Percentiles rank a stretch among this genome's conserved stretches.
These are phyloP conservation scores for Calycopis cecrops DNA, from an alignment of 1,140 invertebrate species.

Conservation along the genomic window DNA sequence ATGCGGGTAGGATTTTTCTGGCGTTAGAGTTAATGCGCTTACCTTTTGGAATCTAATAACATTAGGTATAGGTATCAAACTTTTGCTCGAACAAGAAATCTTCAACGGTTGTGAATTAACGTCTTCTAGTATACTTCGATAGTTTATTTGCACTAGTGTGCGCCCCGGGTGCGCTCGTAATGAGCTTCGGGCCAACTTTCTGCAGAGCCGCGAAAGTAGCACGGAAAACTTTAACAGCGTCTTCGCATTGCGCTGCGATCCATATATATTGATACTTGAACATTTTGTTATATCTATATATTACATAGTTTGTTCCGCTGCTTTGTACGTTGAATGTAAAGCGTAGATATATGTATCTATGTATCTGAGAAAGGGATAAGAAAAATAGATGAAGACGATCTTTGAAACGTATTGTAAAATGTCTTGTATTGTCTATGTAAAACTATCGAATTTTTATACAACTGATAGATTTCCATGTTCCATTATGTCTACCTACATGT, in stretches of 20 bases:
- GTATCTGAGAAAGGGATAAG: neutral
- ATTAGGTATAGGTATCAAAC: too few relatives aligned
- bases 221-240: conserved; percentile 73
- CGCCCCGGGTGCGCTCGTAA: conserved; percentile 41
- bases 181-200: conserved; percentile 72
- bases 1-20: too few relatives aligned
- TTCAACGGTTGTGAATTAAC: too few relatives aligned
- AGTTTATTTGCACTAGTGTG: conserved; percentile 20
- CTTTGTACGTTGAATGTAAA: neutral
- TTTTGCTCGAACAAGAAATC: neutral
- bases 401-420: neutral
- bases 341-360: neutral
- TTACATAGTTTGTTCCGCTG: neutral
- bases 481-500: too few relatives aligned
- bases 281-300: neutral
- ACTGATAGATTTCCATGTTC: too few relatives aligned
- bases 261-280: conserved; percentile 40
- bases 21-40: too few relatives aligned
- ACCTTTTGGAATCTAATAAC: too few relatives aligned
- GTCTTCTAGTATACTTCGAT: too few relatives aligned
- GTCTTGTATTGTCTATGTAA: too few relatives aligned
- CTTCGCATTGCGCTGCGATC: conserved; percentile 41
- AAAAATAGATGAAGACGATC: neutral
- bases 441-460: too few relatives aligned
- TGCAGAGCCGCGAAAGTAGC: conserved; percentile 73